These are phyloP conservation scores for Cichladusa arquata DNA, from an alignment of 2,113 vertebrate species.

Conservation along the genomic window DNA sequence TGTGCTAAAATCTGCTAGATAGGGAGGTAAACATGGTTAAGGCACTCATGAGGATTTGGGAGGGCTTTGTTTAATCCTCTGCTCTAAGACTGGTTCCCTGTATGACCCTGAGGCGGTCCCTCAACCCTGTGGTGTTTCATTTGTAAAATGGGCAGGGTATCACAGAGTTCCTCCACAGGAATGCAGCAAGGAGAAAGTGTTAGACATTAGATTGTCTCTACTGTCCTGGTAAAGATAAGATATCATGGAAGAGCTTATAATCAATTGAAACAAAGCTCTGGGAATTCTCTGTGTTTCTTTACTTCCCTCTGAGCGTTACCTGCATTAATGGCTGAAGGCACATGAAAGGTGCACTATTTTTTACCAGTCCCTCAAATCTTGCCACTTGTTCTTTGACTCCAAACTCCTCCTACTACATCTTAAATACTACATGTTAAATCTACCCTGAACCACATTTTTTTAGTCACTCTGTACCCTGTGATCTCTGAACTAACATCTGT, in stretches of 20 bases:
- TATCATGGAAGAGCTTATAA: background rate
- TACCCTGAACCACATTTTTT: background rate
- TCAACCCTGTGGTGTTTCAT: constrained; percentile 54
- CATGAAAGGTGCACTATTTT: background rate
- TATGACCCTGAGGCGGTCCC: constrained; percentile 1
- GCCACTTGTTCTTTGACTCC: background rate
- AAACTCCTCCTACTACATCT: background rate
- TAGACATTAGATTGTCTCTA: constrained; percentile 12
- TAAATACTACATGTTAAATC: background rate
- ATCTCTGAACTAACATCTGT: constrained; percentile 13
- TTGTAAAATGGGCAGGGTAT: constrained; percentile 20
- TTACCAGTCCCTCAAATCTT: background rate
- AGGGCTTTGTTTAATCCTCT: background rate
- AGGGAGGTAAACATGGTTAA: background rate
- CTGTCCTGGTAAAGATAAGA: constrained; percentile 34
- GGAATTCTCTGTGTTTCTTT: background rate
- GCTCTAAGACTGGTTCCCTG: background rate
- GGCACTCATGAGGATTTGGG: background rate
- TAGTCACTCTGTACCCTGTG: background rate
- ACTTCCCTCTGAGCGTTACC: background rate
- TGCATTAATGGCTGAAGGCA: background rate
- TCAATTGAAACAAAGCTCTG: background rate
- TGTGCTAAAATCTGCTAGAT: background rate
- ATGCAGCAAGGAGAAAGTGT: constrained; percentile 43
- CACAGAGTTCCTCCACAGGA: background rate